Conservation (phyloP, 2,797 vertebrate genomes). For the Spinus pinus region DNA sequence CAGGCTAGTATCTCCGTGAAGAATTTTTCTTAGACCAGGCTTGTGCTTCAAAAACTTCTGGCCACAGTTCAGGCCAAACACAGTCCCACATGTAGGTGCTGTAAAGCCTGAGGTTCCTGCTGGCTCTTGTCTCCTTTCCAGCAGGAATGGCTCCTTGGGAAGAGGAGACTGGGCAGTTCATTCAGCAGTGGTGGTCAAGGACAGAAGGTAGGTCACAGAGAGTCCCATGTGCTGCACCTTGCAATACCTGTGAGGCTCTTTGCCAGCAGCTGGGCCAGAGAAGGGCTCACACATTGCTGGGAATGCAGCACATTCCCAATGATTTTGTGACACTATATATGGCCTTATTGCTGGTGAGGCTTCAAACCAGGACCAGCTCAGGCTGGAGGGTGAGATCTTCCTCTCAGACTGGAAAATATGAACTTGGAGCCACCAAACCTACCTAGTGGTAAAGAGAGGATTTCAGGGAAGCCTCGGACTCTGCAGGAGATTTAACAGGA, state of each 20-base stretch:
- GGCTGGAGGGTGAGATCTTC: neutral
- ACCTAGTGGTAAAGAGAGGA: neutral
- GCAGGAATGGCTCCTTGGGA: neutral
- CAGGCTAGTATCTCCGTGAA: neutral
- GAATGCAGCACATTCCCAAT: neutral
- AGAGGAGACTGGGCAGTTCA: neutral
- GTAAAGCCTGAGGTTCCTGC: neutral
- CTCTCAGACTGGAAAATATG: slow-evolving; percentile 21
- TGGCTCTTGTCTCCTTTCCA: neutral
- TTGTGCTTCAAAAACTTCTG: neutral
- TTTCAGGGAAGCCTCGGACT: neutral
- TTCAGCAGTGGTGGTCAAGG: accelerated
- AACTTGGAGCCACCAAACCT: neutral
- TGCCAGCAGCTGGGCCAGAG: neutral
- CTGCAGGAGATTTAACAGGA: slow-evolving; percentile 28
- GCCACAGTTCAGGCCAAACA: neutral
- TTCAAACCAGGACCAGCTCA: neutral
- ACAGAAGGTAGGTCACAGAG: neutral
- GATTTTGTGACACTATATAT: neutral
- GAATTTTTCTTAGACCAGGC: neutral
- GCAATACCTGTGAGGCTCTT: neutral
- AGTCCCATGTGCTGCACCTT: neutral
- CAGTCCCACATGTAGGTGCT: neutral
- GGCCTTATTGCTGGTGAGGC: neutral
- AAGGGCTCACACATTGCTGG: neutral